Evolutionary conservation across 2,797 vertebrate species (phyloP).

Genomic region (Siniperca undulata): DNA sequence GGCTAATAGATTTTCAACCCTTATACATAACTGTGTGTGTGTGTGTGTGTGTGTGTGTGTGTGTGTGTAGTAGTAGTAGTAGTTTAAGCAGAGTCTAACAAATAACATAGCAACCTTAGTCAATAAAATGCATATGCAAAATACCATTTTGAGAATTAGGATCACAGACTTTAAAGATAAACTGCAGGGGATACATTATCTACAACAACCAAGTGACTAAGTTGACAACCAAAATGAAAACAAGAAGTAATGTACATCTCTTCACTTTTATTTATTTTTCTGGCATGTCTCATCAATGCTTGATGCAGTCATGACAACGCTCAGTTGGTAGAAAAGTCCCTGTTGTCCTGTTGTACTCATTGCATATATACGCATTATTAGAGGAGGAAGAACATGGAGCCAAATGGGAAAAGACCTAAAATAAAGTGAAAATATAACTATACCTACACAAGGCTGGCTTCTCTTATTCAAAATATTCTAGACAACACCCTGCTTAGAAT

Average conservation of each 20-base stretch:
- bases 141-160: not conserved
- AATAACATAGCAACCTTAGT: not conserved
- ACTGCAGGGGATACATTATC: not conserved
- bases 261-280: too few species aligned
- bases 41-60: too few species aligned
- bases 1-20: not conserved
- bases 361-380: not conserved
- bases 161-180: conserved; percentile 1
- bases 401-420: not conserved
- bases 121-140: not conserved
- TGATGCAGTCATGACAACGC: not conserved
- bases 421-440: not conserved
- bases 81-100: too few species aligned
- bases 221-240: not conserved
- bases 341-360: not conserved
- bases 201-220: not conserved
- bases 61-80: too few species aligned
- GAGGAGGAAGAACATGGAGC: not conserved
- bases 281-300: not conserved
- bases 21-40: not conserved
- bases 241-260: not conserved
- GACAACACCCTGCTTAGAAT: not conserved
- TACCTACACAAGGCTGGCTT: not conserved
- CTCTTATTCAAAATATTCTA: not conserved
- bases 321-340: not conserved